These are phyloP conservation scores for Norana najaformis DNA, from an alignment of 2,888 invertebrate genomes.

Conservation along the genomic window DNA sequence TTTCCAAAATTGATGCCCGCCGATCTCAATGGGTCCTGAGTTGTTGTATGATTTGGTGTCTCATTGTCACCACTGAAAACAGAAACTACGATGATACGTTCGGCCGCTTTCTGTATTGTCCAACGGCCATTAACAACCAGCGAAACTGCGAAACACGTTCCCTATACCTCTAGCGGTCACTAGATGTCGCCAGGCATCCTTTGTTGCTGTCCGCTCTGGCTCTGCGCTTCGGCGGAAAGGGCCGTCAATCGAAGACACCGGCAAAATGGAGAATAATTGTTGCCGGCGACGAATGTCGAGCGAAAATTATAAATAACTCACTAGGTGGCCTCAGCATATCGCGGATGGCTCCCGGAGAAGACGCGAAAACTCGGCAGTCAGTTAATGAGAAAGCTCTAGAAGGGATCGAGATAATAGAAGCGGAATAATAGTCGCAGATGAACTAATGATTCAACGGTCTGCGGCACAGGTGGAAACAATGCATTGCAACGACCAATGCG, in stretches of 20 bases:
- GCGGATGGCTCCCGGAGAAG: background rate
- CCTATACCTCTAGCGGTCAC: background rate
- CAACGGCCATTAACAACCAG: background rate
- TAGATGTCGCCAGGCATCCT: background rate
- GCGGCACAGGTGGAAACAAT: background rate
- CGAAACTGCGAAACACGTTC: background rate
- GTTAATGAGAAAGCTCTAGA: background rate
- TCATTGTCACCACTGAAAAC: background rate
- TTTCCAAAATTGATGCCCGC: too few species aligned
- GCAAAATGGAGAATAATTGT: background rate
- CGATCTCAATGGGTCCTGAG: too few species aligned
- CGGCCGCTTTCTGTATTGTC: background rate
- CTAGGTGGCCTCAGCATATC: background rate
- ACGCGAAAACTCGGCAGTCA: background rate
- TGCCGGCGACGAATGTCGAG: background rate
- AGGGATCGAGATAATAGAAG: background rate
- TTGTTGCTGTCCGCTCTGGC: background rate
- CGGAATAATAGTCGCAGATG: slow-evolving; percentile 6
- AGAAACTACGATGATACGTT: background rate
- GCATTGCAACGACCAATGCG: background rate
- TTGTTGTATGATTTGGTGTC: too few species aligned
- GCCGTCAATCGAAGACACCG: background rate
- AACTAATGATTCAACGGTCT: background rate
- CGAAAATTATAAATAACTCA: slow-evolving; percentile 13
- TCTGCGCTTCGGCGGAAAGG: background rate